Percentiles rank a stretch among this genome's conserved stretches.
Conservation (phyloP, 2,113 vertebrate species). For the Colaptes auratus region DNA sequence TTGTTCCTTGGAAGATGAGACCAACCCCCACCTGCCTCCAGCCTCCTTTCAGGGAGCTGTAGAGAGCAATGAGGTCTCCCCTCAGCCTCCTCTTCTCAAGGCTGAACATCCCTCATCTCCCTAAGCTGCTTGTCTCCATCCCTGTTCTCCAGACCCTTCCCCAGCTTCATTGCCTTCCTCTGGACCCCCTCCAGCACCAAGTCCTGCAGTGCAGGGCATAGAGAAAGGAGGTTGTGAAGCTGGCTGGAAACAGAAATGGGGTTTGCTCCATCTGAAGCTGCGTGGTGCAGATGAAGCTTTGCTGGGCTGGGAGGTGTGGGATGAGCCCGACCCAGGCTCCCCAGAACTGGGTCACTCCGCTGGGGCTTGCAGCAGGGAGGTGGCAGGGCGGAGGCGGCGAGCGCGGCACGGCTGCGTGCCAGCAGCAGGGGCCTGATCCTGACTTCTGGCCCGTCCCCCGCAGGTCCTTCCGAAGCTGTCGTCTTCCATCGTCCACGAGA, state of each 20-base stretch:
- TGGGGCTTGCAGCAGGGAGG: background rate
- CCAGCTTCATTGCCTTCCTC: too few species aligned
- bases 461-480: conserved; percentile 98
- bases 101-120: too few species aligned
- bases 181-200: background rate
- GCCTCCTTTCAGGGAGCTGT: too few species aligned
- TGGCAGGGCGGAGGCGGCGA: background rate
- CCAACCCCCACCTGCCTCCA: too few species aligned
- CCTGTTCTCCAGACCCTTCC: too few species aligned
- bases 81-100: too few species aligned
- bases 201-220: fast-evolving
- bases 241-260: fast-evolving
- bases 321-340: background rate
- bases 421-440: background rate
- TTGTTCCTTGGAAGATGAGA: too few species aligned
- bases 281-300: background rate
- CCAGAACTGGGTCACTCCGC: background rate
- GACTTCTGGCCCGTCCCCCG: fast-evolving
- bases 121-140: too few species aligned
- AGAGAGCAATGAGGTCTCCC: too few species aligned
- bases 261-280: background rate
- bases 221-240: background rate
- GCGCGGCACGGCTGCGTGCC: background rate
- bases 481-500: conserved; percentile 95
- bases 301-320: background rate